phyloP scores from a whole-genome alignment of 2,888 invertebrate species.

The Lathronympha strigana region DNA sequence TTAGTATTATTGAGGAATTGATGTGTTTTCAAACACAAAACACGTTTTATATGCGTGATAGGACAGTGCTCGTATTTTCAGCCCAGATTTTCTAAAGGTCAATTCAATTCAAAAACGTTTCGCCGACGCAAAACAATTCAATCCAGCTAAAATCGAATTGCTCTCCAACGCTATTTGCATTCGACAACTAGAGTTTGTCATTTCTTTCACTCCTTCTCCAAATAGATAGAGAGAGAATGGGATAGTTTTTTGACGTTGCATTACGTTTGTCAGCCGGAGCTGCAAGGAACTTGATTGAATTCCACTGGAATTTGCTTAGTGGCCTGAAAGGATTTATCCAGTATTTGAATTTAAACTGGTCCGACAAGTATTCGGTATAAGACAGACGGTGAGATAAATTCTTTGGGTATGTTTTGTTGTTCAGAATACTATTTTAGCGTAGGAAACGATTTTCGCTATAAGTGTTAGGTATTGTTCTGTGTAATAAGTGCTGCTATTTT shows the following conservation, averaged over 20 bases:
- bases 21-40: too few relatives aligned
- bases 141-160: background rate
- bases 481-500: too few relatives aligned
- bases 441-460: too few relatives aligned
- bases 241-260: background rate
- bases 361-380: background rate
- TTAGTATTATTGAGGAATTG: too few relatives aligned
- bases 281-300: constrained; percentile 14
- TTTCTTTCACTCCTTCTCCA: background rate
- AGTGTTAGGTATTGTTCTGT: too few relatives aligned
- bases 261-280: background rate
- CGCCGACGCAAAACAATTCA: constrained; percentile 7
- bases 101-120: constrained; percentile 8
- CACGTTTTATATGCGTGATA: too few relatives aligned
- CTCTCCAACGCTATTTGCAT: background rate
- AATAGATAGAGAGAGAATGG: background rate
- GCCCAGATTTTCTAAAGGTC: background rate
- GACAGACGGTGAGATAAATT: background rate
- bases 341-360: background rate
- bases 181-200: background rate
- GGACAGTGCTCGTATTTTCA: background rate
- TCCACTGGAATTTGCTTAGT: constrained; percentile 19
- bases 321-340: constrained; percentile 6
- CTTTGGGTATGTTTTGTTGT: background rate
- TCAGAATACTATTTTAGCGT: background rate